Conservation (phyloP, 2,888 invertebrate species). For the Muschampia plurimacula region DNA sequence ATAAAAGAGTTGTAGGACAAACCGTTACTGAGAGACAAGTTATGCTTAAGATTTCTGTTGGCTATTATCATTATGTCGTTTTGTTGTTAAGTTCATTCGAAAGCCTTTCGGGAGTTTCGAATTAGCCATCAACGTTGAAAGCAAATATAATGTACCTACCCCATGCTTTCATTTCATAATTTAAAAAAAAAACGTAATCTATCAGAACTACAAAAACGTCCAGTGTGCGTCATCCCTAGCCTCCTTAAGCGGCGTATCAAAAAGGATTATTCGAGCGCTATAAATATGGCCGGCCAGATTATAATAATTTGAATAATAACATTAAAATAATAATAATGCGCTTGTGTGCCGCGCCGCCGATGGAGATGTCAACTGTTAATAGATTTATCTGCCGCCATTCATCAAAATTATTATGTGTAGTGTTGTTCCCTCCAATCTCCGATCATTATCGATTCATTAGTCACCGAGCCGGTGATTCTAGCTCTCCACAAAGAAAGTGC, state of each 20-base stretch:
- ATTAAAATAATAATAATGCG: constrained; percentile 65
- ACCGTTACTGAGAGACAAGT: no score
- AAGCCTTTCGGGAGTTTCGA: no score
- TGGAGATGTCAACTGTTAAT: constrained; percentile 74
- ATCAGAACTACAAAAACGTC: not conserved
- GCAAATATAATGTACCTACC: no score
- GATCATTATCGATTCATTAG: constrained; percentile 72
- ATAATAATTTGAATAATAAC: constrained; percentile 83
- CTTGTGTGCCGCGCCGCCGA: constrained; percentile 62
- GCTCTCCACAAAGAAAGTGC: constrained; percentile 47
- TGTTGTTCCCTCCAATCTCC: constrained; percentile 57
- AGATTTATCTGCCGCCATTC: constrained; percentile 75
- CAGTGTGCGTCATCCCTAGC: constrained; percentile 49
- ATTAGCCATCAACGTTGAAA: no score
- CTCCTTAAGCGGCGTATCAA: constrained; percentile 77
- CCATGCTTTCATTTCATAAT: no score
- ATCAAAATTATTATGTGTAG: constrained; percentile 65
- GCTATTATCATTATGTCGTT: no score
- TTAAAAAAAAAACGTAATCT: no score
- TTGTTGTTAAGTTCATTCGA: no score
- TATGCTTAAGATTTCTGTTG: no score
- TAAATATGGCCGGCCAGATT: constrained; percentile 80
- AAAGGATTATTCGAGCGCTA: constrained; percentile 75
- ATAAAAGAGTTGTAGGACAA: no score
- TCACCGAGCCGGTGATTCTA: constrained; percentile 54